Evolutionary conservation across 1,140 invertebrate species (phyloP).

Genomic region (Trissolcus basalis): DNA sequence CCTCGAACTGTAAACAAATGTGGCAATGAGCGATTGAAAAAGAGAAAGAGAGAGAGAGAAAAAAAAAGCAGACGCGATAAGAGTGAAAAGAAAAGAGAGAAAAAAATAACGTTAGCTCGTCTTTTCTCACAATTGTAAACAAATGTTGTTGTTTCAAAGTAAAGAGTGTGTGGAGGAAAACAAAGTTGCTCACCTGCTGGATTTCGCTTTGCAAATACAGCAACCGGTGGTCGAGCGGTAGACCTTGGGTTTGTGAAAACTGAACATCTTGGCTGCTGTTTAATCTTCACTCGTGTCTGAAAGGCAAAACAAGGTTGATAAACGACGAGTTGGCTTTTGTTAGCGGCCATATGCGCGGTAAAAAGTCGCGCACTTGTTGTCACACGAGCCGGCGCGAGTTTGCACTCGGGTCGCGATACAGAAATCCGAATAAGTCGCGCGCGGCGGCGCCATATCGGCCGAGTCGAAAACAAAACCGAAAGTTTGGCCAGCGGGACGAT

Average conservation of each 20-base stretch:
- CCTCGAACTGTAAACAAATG: constrained; percentile 80
- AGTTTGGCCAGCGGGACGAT: no score
- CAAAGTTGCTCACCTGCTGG: constrained; percentile 81
- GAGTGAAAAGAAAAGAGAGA: no score
- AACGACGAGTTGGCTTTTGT: no score
- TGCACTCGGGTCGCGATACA: not conserved
- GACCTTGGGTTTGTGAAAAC: constrained; percentile 92
- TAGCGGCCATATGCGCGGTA: constrained; percentile 1
- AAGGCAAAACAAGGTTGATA: constrained; percentile 13
- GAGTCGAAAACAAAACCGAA: not conserved
- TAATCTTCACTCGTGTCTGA: constrained; percentile 30
- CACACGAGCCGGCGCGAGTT: constrained; percentile 1
- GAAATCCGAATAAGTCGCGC: constrained; percentile 15
- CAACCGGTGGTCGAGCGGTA: constrained; percentile 89
- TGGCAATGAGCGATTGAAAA: not conserved
- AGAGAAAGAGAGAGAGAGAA: not conserved
- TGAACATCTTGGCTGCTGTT: constrained; percentile 82
- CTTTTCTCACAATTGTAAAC: not conserved
- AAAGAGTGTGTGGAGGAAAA: not conserved
- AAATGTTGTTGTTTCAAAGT: not conserved
- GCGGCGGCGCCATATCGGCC: constrained; percentile 23
- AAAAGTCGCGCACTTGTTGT: not conserved
- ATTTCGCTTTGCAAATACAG: constrained; percentile 93
- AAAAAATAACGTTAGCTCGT: not conserved
- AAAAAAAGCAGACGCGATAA: not conserved